Evolutionary conservation across 2,888 invertebrate genomes (phyloP), one percentile per base, ranked within the genome.

Genomic region (Andrena minutula): DNA sequence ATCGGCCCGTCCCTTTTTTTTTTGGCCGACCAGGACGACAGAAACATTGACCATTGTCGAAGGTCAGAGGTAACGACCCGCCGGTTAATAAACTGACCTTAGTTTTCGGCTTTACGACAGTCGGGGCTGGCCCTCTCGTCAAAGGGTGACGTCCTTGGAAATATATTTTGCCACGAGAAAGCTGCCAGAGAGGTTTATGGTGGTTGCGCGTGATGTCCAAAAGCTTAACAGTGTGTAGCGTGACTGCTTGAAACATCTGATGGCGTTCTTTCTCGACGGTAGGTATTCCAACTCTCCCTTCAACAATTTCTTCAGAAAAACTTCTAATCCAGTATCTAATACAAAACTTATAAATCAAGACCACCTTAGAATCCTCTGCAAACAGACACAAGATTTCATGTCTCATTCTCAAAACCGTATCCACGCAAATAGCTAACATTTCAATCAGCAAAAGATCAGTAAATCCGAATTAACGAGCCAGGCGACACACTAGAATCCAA

Each of bases 21-120:
- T 16, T 10, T 0, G n/a, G 49, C 2, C 30, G 20, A 32, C n/a
- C 10, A n/a, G 26, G 23, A 23, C 51, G 65, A 41, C 20, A 28
- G 30, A 53, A 58, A 64, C 20, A 47, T 1, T 23, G 20, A n/a
- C 32, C 8, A 35, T 61, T 80, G 61, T 26, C 47, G 60, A 85
- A 76, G 85, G 85, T 72, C 56, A 26, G 58, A 56, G 56, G 49
- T 63, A 78, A 76, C 68, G 49, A 73, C 49, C 71, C 58, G 2
- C 47, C 74, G 58, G 60, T 82, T 79, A 76, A 69, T 76, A 75
- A 85, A 79, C 51, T 75, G 73, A 75, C 70, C 78, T 83, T 83
- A 82, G 81, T 76, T 76, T 70, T 69, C 74, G 35, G 49, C 47
- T 71, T 78, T 84, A 79, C 2, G 66, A 56, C 47, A n/a, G 0